Conservation (phyloP, 2,113 vertebrate genomes). For the Pan troglodytes region NHGRI_mPanTro3-v2.1_pri NC_072412.2:59742001-59742500, state of each 20-base stretch:
- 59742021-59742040: slow-evolving; percentile 61
- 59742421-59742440: neutral
- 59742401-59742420: neutral
- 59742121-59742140: neutral
- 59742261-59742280: neutral
- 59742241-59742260: neutral
- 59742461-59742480: neutral
- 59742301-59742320: neutral
- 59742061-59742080: slow-evolving; percentile 43
- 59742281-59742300: neutral
- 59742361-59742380: neutral
- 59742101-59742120: neutral
- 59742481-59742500: neutral
- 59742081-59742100: slow-evolving; percentile 1
- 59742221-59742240: neutral
- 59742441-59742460: neutral
- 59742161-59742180: neutral
- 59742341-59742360: neutral
- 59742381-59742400: neutral
- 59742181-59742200: neutral
- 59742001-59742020: slow-evolving; percentile 34
- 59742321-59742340: neutral
- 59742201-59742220: neutral
- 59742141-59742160: neutral
- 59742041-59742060: slow-evolving; percentile 24